These are phyloP conservation scores for Amorpha juglandis DNA, from an alignment of 2,888 invertebrate species.

Conservation along the genomic window DNA sequence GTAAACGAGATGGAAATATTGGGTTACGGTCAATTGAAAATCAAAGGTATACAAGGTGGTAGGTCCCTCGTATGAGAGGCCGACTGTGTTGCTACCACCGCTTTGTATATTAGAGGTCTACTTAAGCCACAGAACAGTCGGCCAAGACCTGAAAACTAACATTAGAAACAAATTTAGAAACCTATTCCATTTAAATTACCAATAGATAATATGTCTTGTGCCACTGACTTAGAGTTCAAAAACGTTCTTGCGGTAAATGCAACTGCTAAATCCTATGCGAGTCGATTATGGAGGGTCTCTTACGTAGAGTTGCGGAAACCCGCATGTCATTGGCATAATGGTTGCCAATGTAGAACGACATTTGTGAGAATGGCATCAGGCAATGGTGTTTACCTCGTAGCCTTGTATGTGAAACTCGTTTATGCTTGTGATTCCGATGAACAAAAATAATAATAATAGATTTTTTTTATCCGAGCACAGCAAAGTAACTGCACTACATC, in stretches of 20 bases:
- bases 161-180: not conserved
- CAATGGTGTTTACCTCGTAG: no score
- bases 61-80: no score
- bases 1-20: no score
- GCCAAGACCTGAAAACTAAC: no score
- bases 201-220: not conserved
- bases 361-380: not conserved
- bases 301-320: not conserved
- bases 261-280: not conserved
- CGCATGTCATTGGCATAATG: slow-evolving; percentile 17
- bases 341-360: not conserved
- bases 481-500: no score
- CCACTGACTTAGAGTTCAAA: not conserved
- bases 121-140: not conserved
- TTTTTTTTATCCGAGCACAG: no score
- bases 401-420: no score
- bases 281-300: slow-evolving; percentile 1
- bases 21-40: no score
- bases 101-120: not conserved
- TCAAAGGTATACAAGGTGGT: no score
- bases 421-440: no score
- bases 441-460: no score
- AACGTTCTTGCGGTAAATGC: not conserved
- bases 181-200: not conserved
- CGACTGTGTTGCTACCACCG: no score